Evolutionary conservation across 2,797 vertebrate species (phyloP), one percentile per base, ranked within the genome.

Genomic region (Scomberomorus guttatus): DNA sequence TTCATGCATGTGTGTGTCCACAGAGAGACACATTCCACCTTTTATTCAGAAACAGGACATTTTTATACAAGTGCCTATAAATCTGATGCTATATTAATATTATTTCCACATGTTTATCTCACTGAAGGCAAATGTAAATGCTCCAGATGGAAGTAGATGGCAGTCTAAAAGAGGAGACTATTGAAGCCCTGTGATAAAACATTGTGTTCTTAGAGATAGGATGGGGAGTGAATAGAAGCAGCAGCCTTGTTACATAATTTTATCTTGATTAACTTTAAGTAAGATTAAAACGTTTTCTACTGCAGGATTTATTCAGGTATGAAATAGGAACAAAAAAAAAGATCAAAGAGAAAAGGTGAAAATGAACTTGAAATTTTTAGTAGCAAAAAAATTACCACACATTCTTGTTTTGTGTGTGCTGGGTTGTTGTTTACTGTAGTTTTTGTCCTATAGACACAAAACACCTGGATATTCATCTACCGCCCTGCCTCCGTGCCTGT

Each of bases 1-100:
- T 92, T 87, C 83, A 77, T 71, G 59, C 62, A 67, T 71, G 46
- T 72, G 24, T 52, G 14, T 73, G 73, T 79, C 84, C 42, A 32
- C 75, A 72, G 76, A 76, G 78, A 80, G 52, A 62, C 62, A 72
- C 63, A 83, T 65, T 80, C 51, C 22, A 64, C 39, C 11, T 73
- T 63, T 59, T 73, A 39, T 51, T 37, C 54, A 64, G 59, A 25
- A 66, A 62, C 12, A 34, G 50, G 34, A 64, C 25, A 42, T 59
- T 75, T 86, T 68, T 44, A 48, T 37, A 61, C 13, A 73, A 37
- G 6, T 1, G 4, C 14, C 34, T 67, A 22, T 37, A 57, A 61
- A 71, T 75, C 22, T 55, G 46, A 72, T 60, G 11, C 24, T 62
- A 20, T 57, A 34, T 81, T 52, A 55, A 11, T 34, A 14, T 37